Base-by-base conservation (phyloP, 2,113 vertebrate species). In the Nothobranchius furzeri region DNA sequence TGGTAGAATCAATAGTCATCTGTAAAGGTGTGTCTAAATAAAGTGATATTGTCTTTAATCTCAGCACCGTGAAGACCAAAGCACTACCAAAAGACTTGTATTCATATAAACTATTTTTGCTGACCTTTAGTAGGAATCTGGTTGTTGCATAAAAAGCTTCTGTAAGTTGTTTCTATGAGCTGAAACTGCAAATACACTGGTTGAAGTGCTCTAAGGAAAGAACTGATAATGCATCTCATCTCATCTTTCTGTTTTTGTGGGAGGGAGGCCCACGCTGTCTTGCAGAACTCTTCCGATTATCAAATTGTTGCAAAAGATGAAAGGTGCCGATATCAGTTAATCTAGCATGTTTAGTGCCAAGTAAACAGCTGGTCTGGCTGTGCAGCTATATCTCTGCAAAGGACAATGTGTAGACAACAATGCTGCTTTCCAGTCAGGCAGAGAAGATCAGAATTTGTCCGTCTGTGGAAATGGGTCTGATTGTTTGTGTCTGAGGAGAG, bases 371-470 rank as follows among this genome's bases (percentile, higher is more conserved):
- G 4, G 43, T 20, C 57, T 0, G 47, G 56, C 45, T 46, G 25
- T 61, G 48, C 48, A 51, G 74, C 61, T 60, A 62, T 74, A 73
- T 79, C 70, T 81, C 55, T 51, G 50, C 76, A 73, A 86, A 88
- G 81, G 76, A 77, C 80, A 76, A 37, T 48, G 61, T 78, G 63
- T 70, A 74, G 74, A 83, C 58, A 85, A 76, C 60, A 62, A 65
- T 75, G 62, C 13, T 13, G 50, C 37, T 43, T 64, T 70, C 67
- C 79, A 70, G 66, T 62, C 79, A 81, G 76, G 65, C 62, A 56
- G 50, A 76, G 49, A 42, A 53, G 75, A 75, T 74, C 68, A 72
- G 63, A 72, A 75, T 85, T 63, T 72, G 73, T 81, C 70, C 35
- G 50, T 73, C 70, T 45, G 56, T 67, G 60, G 50, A 75, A 72